Evolutionary conservation across 53 echinoderm and acorn worm genomes (phyloP), one percentile per base, ranked within the genome.

Genomic region (Echinarachnius parma): DNA sequence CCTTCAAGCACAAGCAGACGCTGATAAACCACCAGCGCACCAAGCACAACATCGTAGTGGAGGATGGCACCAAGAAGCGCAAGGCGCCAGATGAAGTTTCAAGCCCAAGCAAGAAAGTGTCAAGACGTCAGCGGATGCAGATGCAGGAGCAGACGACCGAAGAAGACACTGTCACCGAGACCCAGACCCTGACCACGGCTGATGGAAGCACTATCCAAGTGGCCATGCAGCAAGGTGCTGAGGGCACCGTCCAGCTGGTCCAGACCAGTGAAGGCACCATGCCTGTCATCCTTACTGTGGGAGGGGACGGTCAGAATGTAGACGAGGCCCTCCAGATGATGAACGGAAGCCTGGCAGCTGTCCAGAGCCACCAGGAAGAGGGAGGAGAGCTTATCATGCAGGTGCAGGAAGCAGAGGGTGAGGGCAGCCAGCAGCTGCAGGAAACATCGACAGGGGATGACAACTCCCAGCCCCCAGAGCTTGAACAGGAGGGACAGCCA

Each of bases 1-100:
- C 87, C 60, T 95, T 95, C 80, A 91, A 91, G 48, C 91, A 95
- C 78, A 87, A 87, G 37, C 96, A 81, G 62, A 91, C 91, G 50
- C 85, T 90, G 15, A 85, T 87, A 46, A 90, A 91, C 53, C 96
- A 95, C 64, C 76, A 78, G 68, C 83, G 83, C 59, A 86, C 75
- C 64, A 91, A 91, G 53, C 91, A 91, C 72, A 82, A 86, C 77
- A 53, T 62, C 47, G 75, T 87, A 60, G 78, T 76, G 8, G 84
- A 91, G 29, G 84, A 80, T 9, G 79, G 77, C 26, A n/a, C 32
- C 53, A 64, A 54, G 64, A 85, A 85, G 42, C 87, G 90, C 24
- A 94, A 87, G 49, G 69, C 82, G 34, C 21, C 75, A 18, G 82
- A 82, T 49, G 78, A 84, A 1, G 60, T 59, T 0, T 81, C 66